These are phyloP conservation scores for Zaprionus ghesquierei DNA, from an alignment of 1,140 invertebrate genomes.

Conservation along the genomic window DNA sequence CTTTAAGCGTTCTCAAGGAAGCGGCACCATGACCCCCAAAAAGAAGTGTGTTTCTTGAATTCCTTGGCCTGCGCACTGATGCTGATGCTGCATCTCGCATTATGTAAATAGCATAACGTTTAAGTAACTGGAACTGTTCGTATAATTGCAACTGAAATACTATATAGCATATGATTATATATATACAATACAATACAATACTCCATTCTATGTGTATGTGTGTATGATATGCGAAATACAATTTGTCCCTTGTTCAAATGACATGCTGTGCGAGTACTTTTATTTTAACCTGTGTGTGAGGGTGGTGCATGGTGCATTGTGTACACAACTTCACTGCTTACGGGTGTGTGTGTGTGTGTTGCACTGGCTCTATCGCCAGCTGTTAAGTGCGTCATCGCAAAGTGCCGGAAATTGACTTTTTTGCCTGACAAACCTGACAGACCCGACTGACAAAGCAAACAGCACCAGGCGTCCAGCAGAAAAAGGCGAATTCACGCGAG, in stretches of 20 bases:
- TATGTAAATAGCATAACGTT: slow-evolving; percentile 31
- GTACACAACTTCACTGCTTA: not conserved
- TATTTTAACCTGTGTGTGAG: not conserved
- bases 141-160: slow-evolving; percentile 33
- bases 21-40: not conserved
- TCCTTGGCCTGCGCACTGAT: slow-evolving; percentile 4
- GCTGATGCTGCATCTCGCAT: not conserved
- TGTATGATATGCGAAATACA: slow-evolving; percentile 25
- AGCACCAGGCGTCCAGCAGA: not conserved
- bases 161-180: no score
- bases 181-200: not conserved
- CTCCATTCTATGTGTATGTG: not conserved
- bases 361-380: not conserved
- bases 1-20: slow-evolving; percentile 28
- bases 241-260: slow-evolving; percentile 23
- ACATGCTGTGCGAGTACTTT: not conserved
- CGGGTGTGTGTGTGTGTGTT: not conserved
- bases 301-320: not conserved
- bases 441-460: slow-evolving; percentile 18
- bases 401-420: slow-evolving; percentile 45
- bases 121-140: slow-evolving; percentile 29
- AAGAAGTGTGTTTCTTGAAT: not conserved
- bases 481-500: not conserved
- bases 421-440: slow-evolving; percentile 1
- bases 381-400: slow-evolving; percentile 6